A percentile compares a stretch with the other conserved stretches of the same genome.
Evolutionary conservation across 1,140 invertebrate genomes (phyloP).

Genomic region (Caligus rogercresseyi): DNA sequence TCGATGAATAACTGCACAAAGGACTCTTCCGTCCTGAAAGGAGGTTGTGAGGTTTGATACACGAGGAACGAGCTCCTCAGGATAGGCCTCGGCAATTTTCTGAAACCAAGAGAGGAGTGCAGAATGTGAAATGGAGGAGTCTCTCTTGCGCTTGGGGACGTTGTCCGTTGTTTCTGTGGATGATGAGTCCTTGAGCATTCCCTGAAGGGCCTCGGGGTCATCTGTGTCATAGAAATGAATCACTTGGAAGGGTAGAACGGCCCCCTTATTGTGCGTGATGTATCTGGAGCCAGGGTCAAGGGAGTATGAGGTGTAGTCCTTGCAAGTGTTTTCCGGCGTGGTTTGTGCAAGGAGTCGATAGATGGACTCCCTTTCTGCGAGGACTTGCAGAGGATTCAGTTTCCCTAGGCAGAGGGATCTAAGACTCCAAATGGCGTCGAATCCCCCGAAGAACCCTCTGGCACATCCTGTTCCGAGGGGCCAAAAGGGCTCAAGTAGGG

Average conservation of each 20-base stretch:
- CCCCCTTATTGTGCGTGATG: conserved; percentile 36
- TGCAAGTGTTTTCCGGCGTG: conserved; percentile 81
- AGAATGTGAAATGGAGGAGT: conserved; percentile 47
- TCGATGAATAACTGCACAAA: conserved; percentile 63
- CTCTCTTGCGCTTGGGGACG: conserved; percentile 7
- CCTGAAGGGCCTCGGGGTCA: conserved; percentile 37
- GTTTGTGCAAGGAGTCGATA: conserved; percentile 80
- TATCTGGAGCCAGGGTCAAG: conserved; percentile 59
- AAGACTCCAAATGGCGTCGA: conserved; percentile 92
- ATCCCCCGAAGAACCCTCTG: conserved; percentile 79
- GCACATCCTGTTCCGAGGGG: conserved; percentile 94
- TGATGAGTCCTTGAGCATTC: not conserved
- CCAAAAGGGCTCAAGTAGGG: conserved; percentile 93
- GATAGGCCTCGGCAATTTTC: conserved; percentile 46
- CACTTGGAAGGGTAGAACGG: conserved; percentile 45
- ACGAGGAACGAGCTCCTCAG: conserved; percentile 39
- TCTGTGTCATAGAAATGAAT: conserved; percentile 41
- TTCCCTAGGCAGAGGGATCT: conserved; percentile 49
- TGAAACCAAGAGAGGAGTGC: conserved; percentile 54
- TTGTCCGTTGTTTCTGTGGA: not conserved
- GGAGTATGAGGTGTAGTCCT: conserved; percentile 69
- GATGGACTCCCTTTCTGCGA: conserved; percentile 85
- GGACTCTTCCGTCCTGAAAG: conserved; percentile 49
- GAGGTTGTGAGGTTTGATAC: conserved; percentile 42
- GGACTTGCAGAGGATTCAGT: conserved; percentile 51